Evolutionary conservation across 2,113 vertebrate species (phyloP), one percentile per base, ranked within the genome.

Genomic region (Litocranius walleri): DNA sequence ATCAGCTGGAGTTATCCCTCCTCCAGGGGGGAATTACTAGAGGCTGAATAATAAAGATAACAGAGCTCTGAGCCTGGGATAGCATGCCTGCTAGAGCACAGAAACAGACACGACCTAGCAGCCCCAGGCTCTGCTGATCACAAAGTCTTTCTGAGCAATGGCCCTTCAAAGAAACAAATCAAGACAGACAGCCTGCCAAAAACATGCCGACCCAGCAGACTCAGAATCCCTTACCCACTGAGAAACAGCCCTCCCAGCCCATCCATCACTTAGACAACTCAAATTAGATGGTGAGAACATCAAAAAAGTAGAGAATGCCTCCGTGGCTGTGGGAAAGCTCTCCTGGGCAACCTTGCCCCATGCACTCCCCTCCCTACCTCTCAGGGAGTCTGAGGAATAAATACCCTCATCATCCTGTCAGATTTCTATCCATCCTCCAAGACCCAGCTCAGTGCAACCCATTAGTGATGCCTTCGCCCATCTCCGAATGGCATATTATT

Each of bases 181-280:
- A 98, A 97, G 98, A 98, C 86, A 97, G 98, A 98, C 98, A 98
- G 95, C 93, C 97, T 98, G 97, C 91, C 97, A 97, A 83, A 98
- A 98, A 92, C 97, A 80, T 97, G 95, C 91, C 1, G 0, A 96
- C 50, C 94, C 45, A 96, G 97, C 97, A 96, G 95, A 94, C 91
- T 95, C 82, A 30, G 88, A 97, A 97, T 97, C 91, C 93, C 94
- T 97, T 97, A 96, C 81, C 92, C 4, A 0, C 45, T 1, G 21
- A 95, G 96, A 95, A 98, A 86, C 56, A 88, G n/a, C 36, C 61
- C 61, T 96, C 88, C 94, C 27, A 89, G 92, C 30, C 56, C n/a
- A 98, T 98, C 96, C 82, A 95, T 98, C 97, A 98, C 84, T 15
- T 48, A 97, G 96, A 97, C 90, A 98, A 92, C 95, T 90, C 93